Evolutionary conservation across 1,140 invertebrate genomes (phyloP).

Genomic region (Calosoma granatense): DNA sequence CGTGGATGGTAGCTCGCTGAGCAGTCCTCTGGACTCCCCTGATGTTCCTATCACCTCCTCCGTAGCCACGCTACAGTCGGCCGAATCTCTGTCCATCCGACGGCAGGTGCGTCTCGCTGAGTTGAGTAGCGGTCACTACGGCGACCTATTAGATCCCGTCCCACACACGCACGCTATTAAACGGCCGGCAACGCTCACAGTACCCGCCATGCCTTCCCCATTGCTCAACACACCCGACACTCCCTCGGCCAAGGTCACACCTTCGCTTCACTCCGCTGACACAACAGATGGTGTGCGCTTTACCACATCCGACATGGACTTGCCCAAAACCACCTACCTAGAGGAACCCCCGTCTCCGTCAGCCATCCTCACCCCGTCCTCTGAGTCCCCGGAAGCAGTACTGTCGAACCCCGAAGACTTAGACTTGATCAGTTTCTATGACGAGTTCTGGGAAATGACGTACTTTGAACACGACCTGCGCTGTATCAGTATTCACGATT

Average conservation of each 20-base stretch:
- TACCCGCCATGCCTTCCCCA: not conserved
- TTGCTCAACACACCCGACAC: conserved; percentile 27
- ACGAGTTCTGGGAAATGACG: conserved; percentile 30
- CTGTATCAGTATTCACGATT: conserved; percentile 25
- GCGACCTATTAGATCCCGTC: conserved; percentile 25
- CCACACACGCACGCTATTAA: conserved; percentile 16
- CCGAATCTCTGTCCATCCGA: conserved; percentile 44
- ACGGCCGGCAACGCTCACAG: conserved; percentile 6
- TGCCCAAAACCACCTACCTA: conserved; percentile 22
- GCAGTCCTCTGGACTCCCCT: conserved; percentile 60
- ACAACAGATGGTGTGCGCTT: too few species aligned
- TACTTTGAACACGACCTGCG: conserved; percentile 32
- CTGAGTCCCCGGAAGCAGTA: conserved; percentile 23
- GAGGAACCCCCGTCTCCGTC: conserved; percentile 40
- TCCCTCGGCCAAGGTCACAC: conserved; percentile 28
- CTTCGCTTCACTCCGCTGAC: conserved; percentile 23
- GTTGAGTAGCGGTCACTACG: conserved; percentile 26
- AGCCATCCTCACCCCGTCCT: conserved; percentile 44
- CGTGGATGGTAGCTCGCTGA: conserved; percentile 43
- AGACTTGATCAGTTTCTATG: conserved; percentile 27
- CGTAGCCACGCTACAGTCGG: conserved; percentile 48
- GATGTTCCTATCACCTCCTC: conserved; percentile 50
- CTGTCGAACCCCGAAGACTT: conserved; percentile 20
- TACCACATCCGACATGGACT: conserved; percentile 45
- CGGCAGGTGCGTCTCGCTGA: conserved; percentile 35